phyloP scores from a whole-genome alignment of 2,888 invertebrate genomes.

The Nomada ruficornis region DNA sequence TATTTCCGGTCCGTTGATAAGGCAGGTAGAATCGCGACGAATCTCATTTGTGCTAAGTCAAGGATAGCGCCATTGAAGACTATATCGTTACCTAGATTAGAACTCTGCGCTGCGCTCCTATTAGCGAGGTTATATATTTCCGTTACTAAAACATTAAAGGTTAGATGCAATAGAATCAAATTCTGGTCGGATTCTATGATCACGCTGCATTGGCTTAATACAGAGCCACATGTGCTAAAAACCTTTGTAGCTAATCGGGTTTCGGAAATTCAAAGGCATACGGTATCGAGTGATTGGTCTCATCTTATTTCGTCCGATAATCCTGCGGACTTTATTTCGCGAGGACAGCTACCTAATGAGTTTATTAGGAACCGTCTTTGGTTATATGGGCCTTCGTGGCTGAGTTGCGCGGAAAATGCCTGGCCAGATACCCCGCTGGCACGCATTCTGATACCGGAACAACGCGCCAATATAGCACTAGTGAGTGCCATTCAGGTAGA shows the following conservation, averaged over 20 bases:
- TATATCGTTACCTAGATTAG: not conserved
- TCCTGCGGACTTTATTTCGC: no score
- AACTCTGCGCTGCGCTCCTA: not conserved
- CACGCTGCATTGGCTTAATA: not conserved
- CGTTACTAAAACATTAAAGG: not conserved
- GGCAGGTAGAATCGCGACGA: no score
- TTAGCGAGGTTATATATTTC: not conserved
- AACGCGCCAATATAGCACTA: not conserved
- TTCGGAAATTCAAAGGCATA: not conserved
- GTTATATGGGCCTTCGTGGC: no score
- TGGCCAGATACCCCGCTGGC: no score
- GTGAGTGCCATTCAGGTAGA: no score
- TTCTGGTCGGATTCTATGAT: not conserved
- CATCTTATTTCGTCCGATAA: no score
- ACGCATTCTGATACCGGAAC: no score
- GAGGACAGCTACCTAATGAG: no score
- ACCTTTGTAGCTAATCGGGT: not conserved
- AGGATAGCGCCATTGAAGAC: not conserved
- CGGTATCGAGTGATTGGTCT: no score
- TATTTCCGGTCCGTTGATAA: not conserved
- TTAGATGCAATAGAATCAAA: not conserved
- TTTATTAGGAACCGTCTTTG: no score
- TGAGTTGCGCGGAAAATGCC: no score
- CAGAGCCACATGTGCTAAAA: not conserved
- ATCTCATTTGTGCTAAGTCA: not conserved